A percentile compares a stretch with the other conserved stretches of the same genome.
phyloP scores from a whole-genome alignment of 2,113 vertebrate species.

The Proteles cristata region DNA sequence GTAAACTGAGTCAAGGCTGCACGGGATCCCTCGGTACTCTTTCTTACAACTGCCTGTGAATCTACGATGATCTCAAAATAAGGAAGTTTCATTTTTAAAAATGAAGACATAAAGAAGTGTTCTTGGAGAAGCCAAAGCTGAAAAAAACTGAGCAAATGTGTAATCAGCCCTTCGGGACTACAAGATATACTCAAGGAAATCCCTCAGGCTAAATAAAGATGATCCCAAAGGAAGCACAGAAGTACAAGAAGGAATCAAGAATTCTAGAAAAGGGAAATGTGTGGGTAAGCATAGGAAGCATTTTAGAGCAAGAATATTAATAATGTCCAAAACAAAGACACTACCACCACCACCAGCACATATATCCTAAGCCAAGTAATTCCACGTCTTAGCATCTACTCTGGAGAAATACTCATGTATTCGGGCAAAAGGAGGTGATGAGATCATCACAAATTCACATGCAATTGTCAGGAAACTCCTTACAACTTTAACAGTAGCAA shows the following conservation, averaged over 20 bases:
- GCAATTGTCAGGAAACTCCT: too few relatives aligned
- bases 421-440: neutral
- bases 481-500: neutral
- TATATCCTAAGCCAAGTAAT: neutral
- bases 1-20: neutral
- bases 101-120: neutral
- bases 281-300: neutral
- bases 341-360: fast-evolving
- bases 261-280: neutral
- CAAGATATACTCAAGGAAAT: neutral
- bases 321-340: neutral
- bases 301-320: neutral
- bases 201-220: neutral
- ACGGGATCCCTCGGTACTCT: neutral
- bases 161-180: neutral
- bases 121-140: neutral
- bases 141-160: neutral
- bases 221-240: neutral
- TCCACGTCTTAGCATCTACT: neutral
- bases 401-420: neutral
- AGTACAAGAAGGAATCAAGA: neutral
- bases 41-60: neutral
- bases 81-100: neutral
- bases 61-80: neutral
- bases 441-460: neutral